A percentile compares a stretch with the other conserved stretches of the same genome.
Conservation (phyloP, 64 coral and sea anemone species). For the Orbicella faveolata region DNA sequence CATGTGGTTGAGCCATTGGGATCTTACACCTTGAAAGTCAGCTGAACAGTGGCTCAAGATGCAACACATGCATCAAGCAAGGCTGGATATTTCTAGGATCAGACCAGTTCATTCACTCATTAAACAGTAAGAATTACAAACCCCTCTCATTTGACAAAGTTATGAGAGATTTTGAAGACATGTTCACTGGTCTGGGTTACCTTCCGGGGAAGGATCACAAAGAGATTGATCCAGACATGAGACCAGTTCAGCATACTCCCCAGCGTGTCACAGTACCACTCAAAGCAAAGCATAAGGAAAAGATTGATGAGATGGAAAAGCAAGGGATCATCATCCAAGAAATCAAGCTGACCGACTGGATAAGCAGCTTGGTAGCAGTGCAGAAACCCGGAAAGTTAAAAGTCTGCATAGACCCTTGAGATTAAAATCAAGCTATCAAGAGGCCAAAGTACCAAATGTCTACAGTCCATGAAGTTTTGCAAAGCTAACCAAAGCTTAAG, state of each 20-base stretch:
- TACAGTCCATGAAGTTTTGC: conserved; percentile 4
- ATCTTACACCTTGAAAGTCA: conserved; percentile 6
- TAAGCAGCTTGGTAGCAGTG: neutral
- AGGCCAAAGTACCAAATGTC: neutral
- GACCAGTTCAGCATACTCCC: neutral
- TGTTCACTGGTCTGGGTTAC: neutral
- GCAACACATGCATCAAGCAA: neutral
- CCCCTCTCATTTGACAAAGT: neutral
- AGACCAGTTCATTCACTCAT: neutral
- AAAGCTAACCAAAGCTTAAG: conserved; percentile 9
- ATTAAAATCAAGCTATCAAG: neutral
- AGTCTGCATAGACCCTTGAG: neutral
- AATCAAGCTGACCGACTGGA: neutral
- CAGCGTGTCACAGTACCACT: neutral
- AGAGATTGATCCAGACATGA: neutral
- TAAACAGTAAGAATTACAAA: neutral
- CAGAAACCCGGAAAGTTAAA: neutral
- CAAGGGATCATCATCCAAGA: neutral
- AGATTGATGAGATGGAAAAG: conserved; percentile 3
- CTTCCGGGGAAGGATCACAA: neutral
- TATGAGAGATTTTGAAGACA: neutral
- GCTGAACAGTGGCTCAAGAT: neutral
- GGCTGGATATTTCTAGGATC: neutral
- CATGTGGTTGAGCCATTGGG: neutral
- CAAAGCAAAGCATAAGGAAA: neutral